A percentile compares a stretch with the other conserved stretches of the same genome.
Evolutionary conservation across 2,113 vertebrate species (phyloP).

Genomic region (Morphnarchus princeps): DNA sequence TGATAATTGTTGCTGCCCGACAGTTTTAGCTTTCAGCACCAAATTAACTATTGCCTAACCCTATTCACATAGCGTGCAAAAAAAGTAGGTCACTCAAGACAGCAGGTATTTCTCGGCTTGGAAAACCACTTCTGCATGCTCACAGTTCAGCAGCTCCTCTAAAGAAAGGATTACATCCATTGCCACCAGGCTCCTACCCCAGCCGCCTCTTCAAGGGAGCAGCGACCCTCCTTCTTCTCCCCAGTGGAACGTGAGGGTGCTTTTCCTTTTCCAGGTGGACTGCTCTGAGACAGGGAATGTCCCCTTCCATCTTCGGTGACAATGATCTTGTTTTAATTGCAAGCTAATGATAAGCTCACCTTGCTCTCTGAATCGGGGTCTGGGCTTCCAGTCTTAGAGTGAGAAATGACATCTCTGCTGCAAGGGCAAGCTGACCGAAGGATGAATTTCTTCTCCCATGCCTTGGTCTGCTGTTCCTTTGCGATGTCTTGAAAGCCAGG

Average conservation of each 20-base stretch:
- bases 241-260: not conserved
- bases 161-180: not conserved
- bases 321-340: not conserved
- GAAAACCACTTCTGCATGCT: not conserved
- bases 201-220: not conserved
- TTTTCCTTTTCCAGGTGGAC: not conserved
- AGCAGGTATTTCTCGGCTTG: not conserved
- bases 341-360: not conserved
- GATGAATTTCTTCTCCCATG: not conserved
- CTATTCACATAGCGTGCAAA: not conserved
- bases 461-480: not conserved
- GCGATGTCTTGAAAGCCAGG: not conserved
- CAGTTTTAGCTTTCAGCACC: not conserved
- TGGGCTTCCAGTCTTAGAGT: not conserved
- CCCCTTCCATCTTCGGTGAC: not conserved
- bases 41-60: not conserved
- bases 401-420: not conserved
- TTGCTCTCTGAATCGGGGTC: not conserved
- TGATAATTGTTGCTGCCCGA: not conserved
- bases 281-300: not conserved
- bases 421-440: not conserved
- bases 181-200: not conserved
- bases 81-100: conserved; percentile 29
- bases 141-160: not conserved
- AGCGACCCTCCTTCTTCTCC: not conserved